Evolutionary conservation across 2,888 invertebrate species (phyloP).

Genomic region (Cantharis nigra): DNA sequence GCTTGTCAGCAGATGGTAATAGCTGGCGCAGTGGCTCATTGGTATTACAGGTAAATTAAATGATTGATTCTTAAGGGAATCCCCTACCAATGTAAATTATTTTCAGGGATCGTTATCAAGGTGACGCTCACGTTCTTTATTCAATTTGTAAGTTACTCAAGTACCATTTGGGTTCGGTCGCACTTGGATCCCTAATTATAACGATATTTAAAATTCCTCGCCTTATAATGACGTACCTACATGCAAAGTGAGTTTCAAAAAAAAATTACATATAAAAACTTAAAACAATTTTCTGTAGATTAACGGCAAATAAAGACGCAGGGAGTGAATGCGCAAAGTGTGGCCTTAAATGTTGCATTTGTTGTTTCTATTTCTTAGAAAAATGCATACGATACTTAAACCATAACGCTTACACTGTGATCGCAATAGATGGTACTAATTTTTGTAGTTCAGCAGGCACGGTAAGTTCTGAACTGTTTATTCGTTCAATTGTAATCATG

Average conservation of each 20-base stretch:
- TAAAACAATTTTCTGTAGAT: slow-evolving; percentile 55
- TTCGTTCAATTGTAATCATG: too few relatives aligned
- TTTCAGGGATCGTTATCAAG: slow-evolving; percentile 69
- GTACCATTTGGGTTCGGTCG: slow-evolving; percentile 94
- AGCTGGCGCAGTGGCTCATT: slow-evolving; percentile 89
- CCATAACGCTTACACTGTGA: slow-evolving; percentile 93
- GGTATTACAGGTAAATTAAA: slow-evolving; percentile 80
- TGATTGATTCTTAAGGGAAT: neutral
- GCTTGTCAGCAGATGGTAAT: slow-evolving; percentile 94
- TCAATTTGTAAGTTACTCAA: slow-evolving; percentile 77
- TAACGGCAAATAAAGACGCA: slow-evolving; percentile 70
- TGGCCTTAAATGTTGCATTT: slow-evolving; percentile 80
- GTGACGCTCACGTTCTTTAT: slow-evolving; percentile 69
- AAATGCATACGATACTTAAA: slow-evolving; percentile 90
- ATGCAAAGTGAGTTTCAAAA: slow-evolving; percentile 75
- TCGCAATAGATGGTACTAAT: slow-evolving; percentile 88
- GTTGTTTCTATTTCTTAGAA: slow-evolving; percentile 89
- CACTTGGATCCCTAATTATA: slow-evolving; percentile 92
- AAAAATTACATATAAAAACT: neutral
- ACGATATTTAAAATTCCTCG: slow-evolving; percentile 92
- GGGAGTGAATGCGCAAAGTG: slow-evolving; percentile 77
- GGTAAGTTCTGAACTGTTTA: slow-evolving; percentile 57
- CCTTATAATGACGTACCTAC: slow-evolving; percentile 84
- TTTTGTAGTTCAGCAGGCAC: slow-evolving; percentile 90
- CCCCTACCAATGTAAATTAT: neutral